Evolutionary conservation across 2,888 invertebrate species (phyloP).

Genomic region (Seira sanloemensis): DNA sequence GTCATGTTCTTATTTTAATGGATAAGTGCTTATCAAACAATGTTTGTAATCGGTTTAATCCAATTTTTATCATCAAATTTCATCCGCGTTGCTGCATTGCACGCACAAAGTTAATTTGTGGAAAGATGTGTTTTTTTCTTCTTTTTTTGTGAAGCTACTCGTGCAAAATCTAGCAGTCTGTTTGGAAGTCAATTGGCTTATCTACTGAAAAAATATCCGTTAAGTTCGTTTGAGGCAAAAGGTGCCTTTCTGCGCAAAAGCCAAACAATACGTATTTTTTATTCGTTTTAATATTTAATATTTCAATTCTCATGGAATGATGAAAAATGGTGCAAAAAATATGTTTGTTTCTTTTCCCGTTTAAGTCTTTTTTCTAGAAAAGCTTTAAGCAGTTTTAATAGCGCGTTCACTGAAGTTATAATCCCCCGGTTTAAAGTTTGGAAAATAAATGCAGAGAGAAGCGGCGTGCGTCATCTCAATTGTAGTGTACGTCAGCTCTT

Average conservation of each 20-base stretch:
- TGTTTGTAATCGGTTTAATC: too few species aligned
- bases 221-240: too few species aligned
- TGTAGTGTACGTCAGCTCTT: constrained; percentile 21
- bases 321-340: constrained; percentile 19
- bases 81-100: constrained; percentile 36
- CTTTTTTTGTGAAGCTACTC: constrained; percentile 42
- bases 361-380: constrained; percentile 33
- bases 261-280: too few species aligned
- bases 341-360: constrained; percentile 41
- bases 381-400: background rate
- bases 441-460: background rate
- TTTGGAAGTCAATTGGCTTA: background rate
- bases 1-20: too few species aligned
- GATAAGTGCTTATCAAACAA: too few species aligned
- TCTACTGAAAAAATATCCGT: background rate
- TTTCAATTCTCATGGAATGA: too few species aligned
- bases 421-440: background rate
- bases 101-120: constrained; percentile 41
- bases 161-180: background rate
- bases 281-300: too few species aligned
- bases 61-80: too few species aligned
- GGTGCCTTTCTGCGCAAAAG: too few species aligned
- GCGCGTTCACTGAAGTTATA: too few species aligned
- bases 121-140: constrained; percentile 40
- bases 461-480: constrained; percentile 15